A percentile compares a stretch with the other conserved stretches of the same genome.
These are phyloP conservation scores for Pherbina coryleti DNA, from an alignment of 2,888 invertebrate species.

Conservation along the genomic window DNA sequence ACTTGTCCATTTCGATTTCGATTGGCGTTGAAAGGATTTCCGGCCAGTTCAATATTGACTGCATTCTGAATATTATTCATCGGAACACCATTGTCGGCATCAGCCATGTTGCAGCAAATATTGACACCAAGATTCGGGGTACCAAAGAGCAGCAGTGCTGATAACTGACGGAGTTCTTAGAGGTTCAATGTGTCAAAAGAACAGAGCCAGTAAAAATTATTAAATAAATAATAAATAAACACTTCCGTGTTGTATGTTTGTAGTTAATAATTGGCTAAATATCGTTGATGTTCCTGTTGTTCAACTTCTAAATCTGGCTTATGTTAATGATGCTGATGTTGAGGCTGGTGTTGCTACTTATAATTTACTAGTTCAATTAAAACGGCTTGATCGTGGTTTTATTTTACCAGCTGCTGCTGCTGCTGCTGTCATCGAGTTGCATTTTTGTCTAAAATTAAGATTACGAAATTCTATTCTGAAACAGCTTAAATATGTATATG, in stretches of 20 bases:
- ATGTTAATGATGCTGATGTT: neutral
- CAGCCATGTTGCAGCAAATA: conserved; percentile 29
- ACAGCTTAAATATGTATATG: neutral
- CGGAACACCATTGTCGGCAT: conserved; percentile 26
- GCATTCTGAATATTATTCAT: conserved; percentile 48
- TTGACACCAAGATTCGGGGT: neutral
- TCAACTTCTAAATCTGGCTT: neutral
- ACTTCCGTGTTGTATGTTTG: neutral
- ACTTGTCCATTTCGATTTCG: conserved; percentile 58
- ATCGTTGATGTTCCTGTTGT: neutral
- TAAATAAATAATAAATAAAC: neutral
- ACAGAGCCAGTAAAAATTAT: too few species aligned
- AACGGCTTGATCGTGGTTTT: neutral
- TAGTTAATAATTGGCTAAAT: neutral
- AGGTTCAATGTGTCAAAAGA: too few species aligned
- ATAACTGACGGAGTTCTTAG: too few species aligned
- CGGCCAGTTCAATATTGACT: conserved; percentile 50
- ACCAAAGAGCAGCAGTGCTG: neutral
- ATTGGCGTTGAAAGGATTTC: conserved; percentile 62
- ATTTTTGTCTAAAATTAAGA: conserved; percentile 5
- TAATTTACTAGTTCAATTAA: neutral
- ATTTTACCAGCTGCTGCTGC: neutral
- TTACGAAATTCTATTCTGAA: neutral
- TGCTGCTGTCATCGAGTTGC: neutral
- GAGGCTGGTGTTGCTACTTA: neutral